Conservation (phyloP, 2,888 invertebrate genomes). For the Tachina fera region DNA sequence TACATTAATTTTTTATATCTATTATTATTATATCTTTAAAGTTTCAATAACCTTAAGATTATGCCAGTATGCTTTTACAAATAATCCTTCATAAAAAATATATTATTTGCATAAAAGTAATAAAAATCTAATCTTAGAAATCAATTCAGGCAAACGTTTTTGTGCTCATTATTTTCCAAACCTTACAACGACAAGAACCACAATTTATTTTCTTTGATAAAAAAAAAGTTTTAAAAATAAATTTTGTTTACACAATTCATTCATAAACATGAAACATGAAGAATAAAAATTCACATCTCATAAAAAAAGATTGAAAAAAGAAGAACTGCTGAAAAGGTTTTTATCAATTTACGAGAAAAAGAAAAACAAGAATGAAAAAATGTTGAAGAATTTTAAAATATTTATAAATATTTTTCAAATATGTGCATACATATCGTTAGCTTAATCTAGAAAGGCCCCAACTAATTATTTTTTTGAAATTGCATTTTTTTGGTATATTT, state of each 20-base stretch:
- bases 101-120: not conserved
- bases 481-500: too few relatives aligned
- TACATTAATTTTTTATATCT: too few relatives aligned
- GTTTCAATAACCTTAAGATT: too few relatives aligned
- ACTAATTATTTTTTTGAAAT: too few relatives aligned
- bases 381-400: constrained; percentile 31
- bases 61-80: too few relatives aligned
- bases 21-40: too few relatives aligned
- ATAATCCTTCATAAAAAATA: too few relatives aligned
- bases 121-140: constrained; percentile 51
- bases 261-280: constrained; percentile 35
- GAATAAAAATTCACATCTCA: constrained; percentile 36
- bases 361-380: constrained; percentile 13
- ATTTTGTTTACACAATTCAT: constrained; percentile 50
- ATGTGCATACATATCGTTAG: not conserved
- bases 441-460: too few relatives aligned
- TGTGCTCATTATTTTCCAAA: constrained; percentile 9
- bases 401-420: constrained; percentile 29
- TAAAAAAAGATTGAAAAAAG: constrained; percentile 3
- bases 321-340: constrained; percentile 38
- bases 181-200: constrained; percentile 37
- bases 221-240: constrained; percentile 24
- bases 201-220: constrained; percentile 25
- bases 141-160: constrained; percentile 60
- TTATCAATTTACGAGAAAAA: constrained; percentile 37